Base-by-base conservation (phyloP, 2,797 vertebrate species). In the Jordanella pulchra region DNA sequence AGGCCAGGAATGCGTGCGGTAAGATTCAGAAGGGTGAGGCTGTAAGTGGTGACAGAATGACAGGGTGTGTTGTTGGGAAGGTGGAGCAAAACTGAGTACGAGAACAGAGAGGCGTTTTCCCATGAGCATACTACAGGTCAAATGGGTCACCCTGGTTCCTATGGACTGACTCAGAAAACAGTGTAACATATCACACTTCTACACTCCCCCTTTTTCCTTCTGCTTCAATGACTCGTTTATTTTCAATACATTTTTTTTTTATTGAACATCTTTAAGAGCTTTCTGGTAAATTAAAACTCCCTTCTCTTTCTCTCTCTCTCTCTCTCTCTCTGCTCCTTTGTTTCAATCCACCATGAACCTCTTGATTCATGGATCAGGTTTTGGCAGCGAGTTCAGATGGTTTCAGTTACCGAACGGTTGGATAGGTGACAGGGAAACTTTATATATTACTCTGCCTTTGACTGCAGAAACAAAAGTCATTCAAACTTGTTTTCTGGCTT, bases 391-490 rank as follows among this genome's bases (percentile, higher is more conserved):
- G 78, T 78, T 86, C 84, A 86, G 56, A 82, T 78, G 87, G 89
- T 81, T 89, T 89, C 72, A 72, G 78, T 93, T 91, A 86, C 88
- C 81, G 27, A 64, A 80, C 83, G 84, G 84, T 88, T 82, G 88
- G 79, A 80, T 80, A 75, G 63, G 80, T 47, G 78, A 89, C 86
- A 89, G 81, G 23, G 30, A 75, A 54, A 78, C 58, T 69, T 67
- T 64, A 55, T 53, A n/a, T 39, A 72, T 69, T 75, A 12, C 75
- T 39, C 32, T 28, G 48, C 58, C 39, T 67, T 60, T 12, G 56
- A 69, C 64, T 64, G 64, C 77, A 51, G 10, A 60, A 18, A 39
- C 35, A 39, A 48, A 23, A 23, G 12, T 10, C 35, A 18, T 13
- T 23, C 30, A 35, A 55, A 28, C 54, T 32, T 27, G 50, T 42